These are phyloP conservation scores for Melinaea marsaeus DNA, from an alignment of 2,888 invertebrate species.

Conservation along the genomic window DNA sequence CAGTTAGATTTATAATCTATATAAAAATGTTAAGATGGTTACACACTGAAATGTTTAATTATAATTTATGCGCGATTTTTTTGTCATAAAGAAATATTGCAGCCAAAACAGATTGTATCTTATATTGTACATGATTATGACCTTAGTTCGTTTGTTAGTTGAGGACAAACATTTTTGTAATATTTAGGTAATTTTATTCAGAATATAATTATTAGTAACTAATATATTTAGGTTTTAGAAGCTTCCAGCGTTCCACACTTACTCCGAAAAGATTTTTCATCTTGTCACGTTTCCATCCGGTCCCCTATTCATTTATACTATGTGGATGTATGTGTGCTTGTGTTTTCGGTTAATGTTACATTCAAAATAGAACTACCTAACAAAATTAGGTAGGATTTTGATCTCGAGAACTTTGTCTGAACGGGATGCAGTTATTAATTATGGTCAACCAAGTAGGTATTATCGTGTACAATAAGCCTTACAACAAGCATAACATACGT, in stretches of 20 bases:
- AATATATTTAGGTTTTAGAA: no score
- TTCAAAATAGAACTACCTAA: no score
- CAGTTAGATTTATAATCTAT: constrained; percentile 21
- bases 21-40: constrained; percentile 23
- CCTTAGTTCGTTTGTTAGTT: background rate
- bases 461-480: constrained; percentile 11
- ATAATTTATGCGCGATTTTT: constrained; percentile 4
- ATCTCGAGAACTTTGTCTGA: no score
- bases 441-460: background rate
- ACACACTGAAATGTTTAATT: no score
- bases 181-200: no score
- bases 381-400: no score
- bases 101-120: no score
- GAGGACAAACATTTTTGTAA: background rate
- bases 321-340: constrained; percentile 58
- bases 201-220: no score
- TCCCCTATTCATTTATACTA: constrained; percentile 32
- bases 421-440: background rate
- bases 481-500: constrained; percentile 10
- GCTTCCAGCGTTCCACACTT: constrained; percentile 33
- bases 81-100: no score
- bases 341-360: constrained; percentile 45
- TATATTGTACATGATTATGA: no score
- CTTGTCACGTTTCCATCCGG: constrained; percentile 73
- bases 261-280: constrained; percentile 74